Percentiles rank a stretch among this genome's conserved stretches.
These are phyloP conservation scores for Cliona cf. orientalis DNA, from an alignment of 37 sponge, comb jelly and placozoan genomes.

Conservation along the genomic window DNA sequence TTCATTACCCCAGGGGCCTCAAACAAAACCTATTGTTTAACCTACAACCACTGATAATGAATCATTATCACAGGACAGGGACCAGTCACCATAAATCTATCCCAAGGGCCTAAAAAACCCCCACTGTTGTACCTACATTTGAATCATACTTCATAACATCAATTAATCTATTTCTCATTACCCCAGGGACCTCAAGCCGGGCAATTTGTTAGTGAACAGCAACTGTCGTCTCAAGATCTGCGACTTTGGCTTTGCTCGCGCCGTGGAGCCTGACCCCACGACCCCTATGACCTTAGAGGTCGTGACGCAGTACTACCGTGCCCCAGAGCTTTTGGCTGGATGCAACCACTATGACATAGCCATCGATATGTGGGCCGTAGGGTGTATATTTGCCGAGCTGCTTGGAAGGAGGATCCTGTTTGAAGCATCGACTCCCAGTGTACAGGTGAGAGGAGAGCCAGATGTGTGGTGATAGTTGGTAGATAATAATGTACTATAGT, in stretches of 20 bases:
- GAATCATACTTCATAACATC: no score
- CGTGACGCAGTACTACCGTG: conserved; percentile 92
- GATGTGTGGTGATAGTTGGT: no score
- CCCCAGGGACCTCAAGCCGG: conserved; percentile 85
- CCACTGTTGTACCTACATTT: no score
- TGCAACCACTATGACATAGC: conserved; percentile 85
- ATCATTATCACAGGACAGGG: no score
- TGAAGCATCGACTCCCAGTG: conserved; percentile 58
- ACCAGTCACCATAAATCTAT: no score
- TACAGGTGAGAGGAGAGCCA: conserved; percentile 50
- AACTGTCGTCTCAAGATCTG: conserved; percentile 87
- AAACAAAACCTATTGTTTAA: no score
- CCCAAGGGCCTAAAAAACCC: no score
- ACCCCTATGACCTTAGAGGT: conserved; percentile 91
- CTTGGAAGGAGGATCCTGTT: conserved; percentile 83
- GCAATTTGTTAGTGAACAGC: conserved; percentile 87
- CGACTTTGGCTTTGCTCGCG: conserved; percentile 94
- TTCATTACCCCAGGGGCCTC: no score
- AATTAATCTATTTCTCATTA: neutral
- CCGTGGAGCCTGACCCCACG: conserved; percentile 68
- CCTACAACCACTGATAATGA: no score
- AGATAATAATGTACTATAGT: neutral
- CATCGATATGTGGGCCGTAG: conserved; percentile 94
- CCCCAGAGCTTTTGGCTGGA: conserved; percentile 89
- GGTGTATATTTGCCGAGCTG: conserved; percentile 89